phyloP scores from a whole-genome alignment of 2,797 vertebrate genomes.

The Centroberyx gerrardi region DNA sequence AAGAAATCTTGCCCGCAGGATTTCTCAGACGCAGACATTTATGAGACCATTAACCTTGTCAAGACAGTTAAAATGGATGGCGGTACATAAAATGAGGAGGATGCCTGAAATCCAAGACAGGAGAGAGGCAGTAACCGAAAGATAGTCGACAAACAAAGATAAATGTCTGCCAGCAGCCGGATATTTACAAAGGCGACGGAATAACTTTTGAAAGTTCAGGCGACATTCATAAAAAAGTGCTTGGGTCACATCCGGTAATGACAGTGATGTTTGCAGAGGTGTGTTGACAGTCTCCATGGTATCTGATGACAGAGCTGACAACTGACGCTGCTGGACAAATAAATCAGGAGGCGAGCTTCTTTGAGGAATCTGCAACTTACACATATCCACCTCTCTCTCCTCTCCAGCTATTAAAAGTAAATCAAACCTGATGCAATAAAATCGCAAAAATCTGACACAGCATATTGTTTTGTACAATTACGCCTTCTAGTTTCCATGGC shows the following conservation, averaged over 20 bases:
- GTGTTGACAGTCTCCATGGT: not conserved
- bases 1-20: constrained; percentile 48
- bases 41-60: constrained; percentile 75
- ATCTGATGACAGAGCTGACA: not conserved
- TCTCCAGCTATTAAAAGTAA: constrained; percentile 27
- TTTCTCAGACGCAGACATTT: constrained; percentile 67
- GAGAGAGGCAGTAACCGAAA: constrained; percentile 29
- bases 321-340: not conserved
- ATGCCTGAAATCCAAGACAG: constrained; percentile 52
- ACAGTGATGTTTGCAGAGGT: constrained; percentile 11
- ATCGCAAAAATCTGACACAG: constrained; percentile 12
- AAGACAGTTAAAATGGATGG: constrained; percentile 67
- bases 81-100: constrained; percentile 56
- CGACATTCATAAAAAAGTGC: constrained; percentile 49
- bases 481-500: constrained; percentile 39
- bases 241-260: constrained; percentile 17
- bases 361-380: constrained; percentile 4
- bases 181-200: constrained; percentile 46
- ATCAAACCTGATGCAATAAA: constrained; percentile 13
- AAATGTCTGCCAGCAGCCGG: constrained; percentile 37
- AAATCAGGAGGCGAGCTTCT: not conserved
- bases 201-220: constrained; percentile 50
- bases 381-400: constrained; percentile 13
- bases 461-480: constrained; percentile 49
- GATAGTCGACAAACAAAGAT: constrained; percentile 60